Evolutionary conservation across 2,797 vertebrate genomes (phyloP), one percentile per base, ranked within the genome.

Genomic region (Rallus crepitans): DNA sequence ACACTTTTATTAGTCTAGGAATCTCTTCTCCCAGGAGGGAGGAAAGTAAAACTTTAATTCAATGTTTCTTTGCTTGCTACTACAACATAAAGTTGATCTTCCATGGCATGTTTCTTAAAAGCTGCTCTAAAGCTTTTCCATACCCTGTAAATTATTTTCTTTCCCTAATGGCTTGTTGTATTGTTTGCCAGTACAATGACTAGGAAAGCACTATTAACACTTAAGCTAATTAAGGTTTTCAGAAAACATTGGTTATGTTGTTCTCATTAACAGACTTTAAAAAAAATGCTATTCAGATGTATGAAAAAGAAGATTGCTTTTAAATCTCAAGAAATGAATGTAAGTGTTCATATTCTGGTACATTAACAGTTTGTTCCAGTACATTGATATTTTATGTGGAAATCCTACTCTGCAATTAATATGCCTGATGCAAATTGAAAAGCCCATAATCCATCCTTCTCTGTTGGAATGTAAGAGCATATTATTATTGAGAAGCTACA

Each of bases 301-400:
- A 96, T 39, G 87, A 84, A 96, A 93, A 93, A 63, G 63, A 95
- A 93, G 94, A 95, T 94, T 97, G 89, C 80, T 96, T 97, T 98
- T 98, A 98, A 97, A 98, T 95, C 95, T 97, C 89, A 92, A 98
- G 95, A 98, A 98, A 97, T 94, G 83, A 97, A 96, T 96, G 82
- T 93, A 96, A 98, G 95, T 95, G 95, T 98, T 98, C 97, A 96
- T 98, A 98, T 98, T 97, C 98, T 98, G 96, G 93, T 97, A 98
- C 98, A 98, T 98, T 98, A 98, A 97, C 97, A 97, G 98, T 98
- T 98, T 98, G 98, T 98, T 98, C 98, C 98, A 98, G 96, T 98
- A 98, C 98, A 98, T 98, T 98, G 98, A 96, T 97, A 98, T 98
- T 98, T 98, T 98, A 98, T 98, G 97, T 97, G 96, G 95, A 98